Evolutionary conservation across 2,888 invertebrate genomes (phyloP).

Genomic region (Cerceris rybyensis): DNA sequence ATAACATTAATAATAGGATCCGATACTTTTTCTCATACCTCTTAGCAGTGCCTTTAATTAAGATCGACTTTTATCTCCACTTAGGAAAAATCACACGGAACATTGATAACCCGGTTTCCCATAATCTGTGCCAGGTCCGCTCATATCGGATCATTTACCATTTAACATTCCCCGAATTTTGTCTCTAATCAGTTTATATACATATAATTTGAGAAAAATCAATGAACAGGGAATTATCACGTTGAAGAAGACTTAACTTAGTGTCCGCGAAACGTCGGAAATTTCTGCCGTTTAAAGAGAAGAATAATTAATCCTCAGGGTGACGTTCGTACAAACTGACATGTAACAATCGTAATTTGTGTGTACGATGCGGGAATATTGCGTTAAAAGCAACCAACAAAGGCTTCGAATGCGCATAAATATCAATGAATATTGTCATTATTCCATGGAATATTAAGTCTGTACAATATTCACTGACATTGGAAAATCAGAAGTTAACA

Average conservation of each 20-base stretch:
- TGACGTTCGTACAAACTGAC: too few species aligned
- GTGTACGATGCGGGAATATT: too few species aligned
- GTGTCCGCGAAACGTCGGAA: background rate
- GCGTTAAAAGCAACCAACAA: too few species aligned
- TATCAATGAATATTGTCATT: too few species aligned
- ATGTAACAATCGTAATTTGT: too few species aligned
- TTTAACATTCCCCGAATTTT: conserved; percentile 13
- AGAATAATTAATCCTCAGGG: too few species aligned
- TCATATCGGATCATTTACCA: background rate
- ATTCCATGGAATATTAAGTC: too few species aligned
- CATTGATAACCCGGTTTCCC: background rate
- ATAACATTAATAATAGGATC: conserved; percentile 39
- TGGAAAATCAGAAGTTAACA: too few species aligned
- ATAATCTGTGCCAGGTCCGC: background rate
- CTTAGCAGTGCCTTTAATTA: conserved; percentile 2
- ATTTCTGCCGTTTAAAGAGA: too few species aligned
- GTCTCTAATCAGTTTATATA: conserved; percentile 18
- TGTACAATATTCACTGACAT: too few species aligned
- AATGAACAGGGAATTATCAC: background rate
- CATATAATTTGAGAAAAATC: conserved; percentile 1
- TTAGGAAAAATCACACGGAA: background rate
- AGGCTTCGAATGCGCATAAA: too few species aligned
- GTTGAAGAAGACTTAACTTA: background rate
- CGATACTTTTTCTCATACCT: conserved; percentile 22
- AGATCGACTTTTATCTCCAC: background rate